Percentiles rank a stretch among this genome's conserved stretches.
These are phyloP conservation scores for Graptemys geographica DNA, from an alignment of 2,797 vertebrate species.

Conservation along the genomic window DNA sequence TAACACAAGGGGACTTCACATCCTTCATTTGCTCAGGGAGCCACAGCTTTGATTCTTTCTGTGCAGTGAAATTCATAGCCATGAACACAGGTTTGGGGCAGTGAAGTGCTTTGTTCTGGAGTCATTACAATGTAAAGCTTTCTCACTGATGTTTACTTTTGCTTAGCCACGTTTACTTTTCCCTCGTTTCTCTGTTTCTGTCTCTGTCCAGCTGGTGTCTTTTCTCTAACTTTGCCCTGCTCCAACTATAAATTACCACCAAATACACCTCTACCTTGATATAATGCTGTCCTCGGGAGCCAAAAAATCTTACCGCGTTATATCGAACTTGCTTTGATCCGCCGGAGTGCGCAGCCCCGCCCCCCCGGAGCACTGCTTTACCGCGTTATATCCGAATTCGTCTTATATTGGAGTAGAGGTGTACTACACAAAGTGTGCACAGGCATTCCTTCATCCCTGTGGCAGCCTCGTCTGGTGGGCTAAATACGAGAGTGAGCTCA, in stretches of 20 bases:
- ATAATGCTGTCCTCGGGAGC: no score
- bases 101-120: not conserved
- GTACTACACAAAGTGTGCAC: not conserved
- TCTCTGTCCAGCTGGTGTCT: not conserved
- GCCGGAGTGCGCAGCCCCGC: no score
- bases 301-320: no score
- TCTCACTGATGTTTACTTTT: not conserved
- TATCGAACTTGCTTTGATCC: no score
- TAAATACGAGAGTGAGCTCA: not conserved
- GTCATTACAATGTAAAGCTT: rapidly evolving
- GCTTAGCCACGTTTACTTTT: not conserved
- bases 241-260: not conserved
- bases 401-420: no score
- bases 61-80: not conserved
- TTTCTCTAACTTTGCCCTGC: not conserved
- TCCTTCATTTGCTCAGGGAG: not conserved
- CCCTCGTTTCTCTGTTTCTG: not conserved
- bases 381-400: no score
- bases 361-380: no score
- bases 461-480: rapidly evolving
- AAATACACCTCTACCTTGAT: not conserved
- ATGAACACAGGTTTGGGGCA: not conserved
- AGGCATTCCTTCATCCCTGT: not conserved
- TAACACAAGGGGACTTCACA: not conserved
- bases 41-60: not conserved